Base-by-base conservation (phyloP, 2,888 invertebrate species). In the Nemapogon koenigi region DNA sequence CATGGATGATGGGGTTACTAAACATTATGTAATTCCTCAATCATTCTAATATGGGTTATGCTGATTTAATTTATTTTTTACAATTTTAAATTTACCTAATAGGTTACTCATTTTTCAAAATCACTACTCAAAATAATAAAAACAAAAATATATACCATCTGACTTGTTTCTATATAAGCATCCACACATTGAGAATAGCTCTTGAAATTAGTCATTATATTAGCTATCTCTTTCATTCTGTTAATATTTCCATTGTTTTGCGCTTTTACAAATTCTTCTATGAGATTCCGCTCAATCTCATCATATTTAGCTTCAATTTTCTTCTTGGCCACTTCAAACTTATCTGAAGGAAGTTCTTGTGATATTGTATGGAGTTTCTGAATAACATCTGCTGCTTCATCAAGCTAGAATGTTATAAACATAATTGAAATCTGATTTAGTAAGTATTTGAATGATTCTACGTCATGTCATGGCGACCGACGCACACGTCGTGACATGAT, bases 311-410 rank as follows among this genome's bases (percentile, higher is more conserved):
- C 81, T 53, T 88, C 87, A 42, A 96, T 95, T 64, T 92, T 93
- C 51, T 87, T 86, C 50, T 89, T 90, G 0, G 93, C 91, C 13
- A 86, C 86, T 47, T 89, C 89, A 76, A 94, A 94, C 58, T 91
- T 93, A 42, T 90, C 90, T 0, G 87, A 82, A 0, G 96, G 95
- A 28, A 97, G 72, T 70, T 99, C 98, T 80, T 97, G 96, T 1
- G 97, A 90, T 49, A 99, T 96, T 14, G 95, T 86, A 61, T 95
- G 90, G 1, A 99, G 78, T 63, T 99, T 98, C 66, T 98, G 96
- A 50, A 99, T 97, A 3, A 98, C 89, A 75, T 98, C 97, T 7
- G 98, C 98, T 14, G 97, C 95, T 73, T 97, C 93, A 59, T 92
- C 89, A 25, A 98, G 75, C 90, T 93, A 57, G 36, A 73, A 72